These are phyloP conservation scores for Stigmatopora argus DNA, from an alignment of 2,113 vertebrate species.

Conservation along the genomic window DNA sequence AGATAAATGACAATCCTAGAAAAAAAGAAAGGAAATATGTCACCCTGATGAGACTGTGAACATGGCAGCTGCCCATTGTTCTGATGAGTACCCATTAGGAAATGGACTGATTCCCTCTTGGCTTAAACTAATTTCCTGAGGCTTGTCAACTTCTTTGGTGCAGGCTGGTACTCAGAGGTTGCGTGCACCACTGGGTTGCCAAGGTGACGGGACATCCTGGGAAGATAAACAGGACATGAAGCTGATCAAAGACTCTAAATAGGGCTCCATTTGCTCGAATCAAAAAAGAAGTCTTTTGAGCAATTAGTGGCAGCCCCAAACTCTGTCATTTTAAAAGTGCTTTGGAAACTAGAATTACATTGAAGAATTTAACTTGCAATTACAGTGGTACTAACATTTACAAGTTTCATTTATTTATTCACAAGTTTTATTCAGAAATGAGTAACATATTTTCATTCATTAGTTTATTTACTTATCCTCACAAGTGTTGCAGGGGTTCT, in stretches of 20 bases:
- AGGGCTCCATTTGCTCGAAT: slow-evolving; percentile 60
- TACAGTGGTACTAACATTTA: no score
- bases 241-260: slow-evolving; percentile 65
- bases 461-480: no score
- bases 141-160: slow-evolving; percentile 58
- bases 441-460: no score
- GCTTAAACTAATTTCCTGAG: slow-evolving; percentile 73
- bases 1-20: slow-evolving; percentile 25
- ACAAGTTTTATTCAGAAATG: no score
- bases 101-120: slow-evolving; percentile 61
- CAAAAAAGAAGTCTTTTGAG: slow-evolving; percentile 50
- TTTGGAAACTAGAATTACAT: slow-evolving; percentile 13
- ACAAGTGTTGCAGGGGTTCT: no score
- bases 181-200: slow-evolving; percentile 59
- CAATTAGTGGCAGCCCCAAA: slow-evolving; percentile 20
- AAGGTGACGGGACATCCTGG: slow-evolving; percentile 55
- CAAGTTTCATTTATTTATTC: no score
- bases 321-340: slow-evolving; percentile 47
- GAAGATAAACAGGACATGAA: slow-evolving; percentile 73
- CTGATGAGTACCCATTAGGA: slow-evolving; percentile 65
- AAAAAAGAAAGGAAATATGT: slow-evolving; percentile 22
- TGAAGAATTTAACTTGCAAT: no score
- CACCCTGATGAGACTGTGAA: slow-evolving; percentile 23
- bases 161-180: slow-evolving; percentile 43
- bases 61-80: slow-evolving; percentile 49